Conservation (phyloP, 2,888 invertebrate genomes). For the Amphipoea oculea region DNA sequence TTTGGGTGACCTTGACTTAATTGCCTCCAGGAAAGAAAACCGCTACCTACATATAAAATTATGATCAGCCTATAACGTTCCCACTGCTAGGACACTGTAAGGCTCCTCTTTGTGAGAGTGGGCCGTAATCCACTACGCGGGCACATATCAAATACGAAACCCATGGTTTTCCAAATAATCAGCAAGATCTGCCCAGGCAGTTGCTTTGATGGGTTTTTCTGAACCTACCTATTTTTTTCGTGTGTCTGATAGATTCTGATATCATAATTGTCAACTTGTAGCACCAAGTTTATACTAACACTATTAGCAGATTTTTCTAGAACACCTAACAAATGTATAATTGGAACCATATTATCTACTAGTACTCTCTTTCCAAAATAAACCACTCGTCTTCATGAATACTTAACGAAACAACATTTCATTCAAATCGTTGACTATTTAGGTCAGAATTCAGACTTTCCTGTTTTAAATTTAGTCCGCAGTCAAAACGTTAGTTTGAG, state of each 20-base stretch:
- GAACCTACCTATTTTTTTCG: not conserved
- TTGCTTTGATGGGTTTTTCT: not conserved
- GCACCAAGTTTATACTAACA: no score
- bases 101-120: not conserved
- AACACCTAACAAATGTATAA: conserved; percentile 16
- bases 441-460: conserved; percentile 35
- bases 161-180: not conserved
- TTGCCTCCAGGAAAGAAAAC: not conserved
- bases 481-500: conserved; percentile 61
- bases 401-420: conserved; percentile 38
- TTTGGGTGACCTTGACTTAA: not conserved
- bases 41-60: not conserved
- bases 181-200: not conserved
- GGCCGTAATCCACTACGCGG: no score
- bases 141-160: not conserved
- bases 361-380: not conserved
- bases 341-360: conserved; percentile 2
- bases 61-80: not conserved
- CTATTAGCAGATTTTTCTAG: not conserved
- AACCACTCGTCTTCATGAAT: conserved; percentile 40
- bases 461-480: conserved; percentile 63
- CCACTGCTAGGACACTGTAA: not conserved
- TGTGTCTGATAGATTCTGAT: not conserved
- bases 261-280: not conserved
- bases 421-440: conserved; percentile 40